Conservation (phyloP, 2,113 vertebrate genomes). For the Brachyhypopomus occidentalis region DNA sequence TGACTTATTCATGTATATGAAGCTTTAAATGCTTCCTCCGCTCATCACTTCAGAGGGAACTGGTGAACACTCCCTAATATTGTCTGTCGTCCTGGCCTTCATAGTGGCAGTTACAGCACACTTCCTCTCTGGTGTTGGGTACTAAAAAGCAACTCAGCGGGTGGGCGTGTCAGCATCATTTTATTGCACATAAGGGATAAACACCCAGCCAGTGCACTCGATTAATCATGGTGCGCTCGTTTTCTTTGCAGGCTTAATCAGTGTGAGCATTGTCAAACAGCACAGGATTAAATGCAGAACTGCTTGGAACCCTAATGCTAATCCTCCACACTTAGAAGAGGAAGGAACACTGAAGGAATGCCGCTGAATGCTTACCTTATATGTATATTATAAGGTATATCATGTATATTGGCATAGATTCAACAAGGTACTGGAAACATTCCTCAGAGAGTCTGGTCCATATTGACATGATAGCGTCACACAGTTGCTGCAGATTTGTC, state of each 20-base stretch:
- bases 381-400: no score
- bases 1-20: slow-evolving; percentile 61
- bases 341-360: slow-evolving; percentile 4
- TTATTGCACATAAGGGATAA: slow-evolving; percentile 61
- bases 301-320: slow-evolving; percentile 42
- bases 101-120: slow-evolving; percentile 19
- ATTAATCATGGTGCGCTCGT: slow-evolving; percentile 60
- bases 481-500: no score
- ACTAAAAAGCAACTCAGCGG: slow-evolving; percentile 46
- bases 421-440: no score
- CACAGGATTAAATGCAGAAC: slow-evolving; percentile 31
- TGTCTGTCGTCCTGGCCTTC: slow-evolving; percentile 7
- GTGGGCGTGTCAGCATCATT: slow-evolving; percentile 59
- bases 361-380: slow-evolving; percentile 65
- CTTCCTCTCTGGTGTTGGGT: slow-evolving; percentile 19
- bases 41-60: slow-evolving; percentile 42
- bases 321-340: slow-evolving; percentile 42
- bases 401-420: no score
- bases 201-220: slow-evolving; percentile 42
- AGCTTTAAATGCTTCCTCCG: slow-evolving; percentile 38
- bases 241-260: slow-evolving; percentile 48
- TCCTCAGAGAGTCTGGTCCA: no score
- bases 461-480: no score
- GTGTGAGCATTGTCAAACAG: slow-evolving; percentile 29
- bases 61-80: not conserved